Conservation (phyloP, 2,797 vertebrate species). For the Lophotriccus pileatus region DNA sequence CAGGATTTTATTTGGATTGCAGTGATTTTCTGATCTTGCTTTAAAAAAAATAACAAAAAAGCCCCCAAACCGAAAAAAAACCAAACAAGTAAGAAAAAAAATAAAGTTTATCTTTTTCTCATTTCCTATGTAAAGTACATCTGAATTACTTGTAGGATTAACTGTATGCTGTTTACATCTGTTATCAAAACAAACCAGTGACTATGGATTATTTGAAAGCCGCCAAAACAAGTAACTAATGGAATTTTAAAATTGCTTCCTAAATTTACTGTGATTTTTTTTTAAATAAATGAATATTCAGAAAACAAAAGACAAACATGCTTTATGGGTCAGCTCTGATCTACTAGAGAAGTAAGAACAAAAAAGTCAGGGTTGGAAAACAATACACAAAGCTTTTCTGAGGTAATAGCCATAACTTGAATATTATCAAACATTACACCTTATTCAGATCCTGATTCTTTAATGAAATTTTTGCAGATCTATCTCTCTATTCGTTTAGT, state of each 20-base stretch:
- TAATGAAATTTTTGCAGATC: neutral
- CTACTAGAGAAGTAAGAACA: neutral
- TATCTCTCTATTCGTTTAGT: neutral
- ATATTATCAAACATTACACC: neutral
- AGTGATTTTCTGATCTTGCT: neutral
- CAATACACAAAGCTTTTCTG: neutral
- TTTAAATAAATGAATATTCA: neutral
- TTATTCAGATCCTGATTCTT: neutral
- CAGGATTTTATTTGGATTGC: conserved; percentile 9
- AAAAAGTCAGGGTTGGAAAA: neutral
- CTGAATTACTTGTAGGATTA: neutral
- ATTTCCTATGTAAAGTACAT: neutral
- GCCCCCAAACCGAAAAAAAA: neutral
- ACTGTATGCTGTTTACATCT: neutral
- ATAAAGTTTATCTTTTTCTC: neutral
- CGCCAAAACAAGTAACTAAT: neutral
- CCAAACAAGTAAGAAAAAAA: neutral
- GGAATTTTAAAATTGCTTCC: neutral
- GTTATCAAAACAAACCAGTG: neutral
- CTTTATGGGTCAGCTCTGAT: neutral
- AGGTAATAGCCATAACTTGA: neutral
- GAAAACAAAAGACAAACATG: neutral
- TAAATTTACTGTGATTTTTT: neutral
- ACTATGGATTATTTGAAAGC: neutral
- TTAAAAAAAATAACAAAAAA: neutral